These are phyloP conservation scores for Calycopis cecrops DNA, from an alignment of 1,140 invertebrate genomes.

Conservation along the genomic window DNA sequence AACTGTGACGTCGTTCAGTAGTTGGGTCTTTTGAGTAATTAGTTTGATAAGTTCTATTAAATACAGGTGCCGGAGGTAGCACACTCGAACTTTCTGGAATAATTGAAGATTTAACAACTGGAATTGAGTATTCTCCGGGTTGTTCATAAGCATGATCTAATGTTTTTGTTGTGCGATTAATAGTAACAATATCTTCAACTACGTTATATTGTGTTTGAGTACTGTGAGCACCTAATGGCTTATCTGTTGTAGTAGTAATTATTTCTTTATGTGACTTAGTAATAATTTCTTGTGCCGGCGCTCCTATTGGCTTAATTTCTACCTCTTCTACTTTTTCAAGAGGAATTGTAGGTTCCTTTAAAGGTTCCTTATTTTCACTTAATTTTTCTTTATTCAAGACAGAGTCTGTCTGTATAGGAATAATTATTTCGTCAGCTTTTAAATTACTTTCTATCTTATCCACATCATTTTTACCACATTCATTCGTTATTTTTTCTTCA, in stretches of 20 bases:
- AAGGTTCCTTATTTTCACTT: slow-evolving; percentile 26
- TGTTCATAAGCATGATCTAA: slow-evolving; percentile 59
- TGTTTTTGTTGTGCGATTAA: slow-evolving; percentile 61
- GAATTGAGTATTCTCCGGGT: slow-evolving; percentile 40
- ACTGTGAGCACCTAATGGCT: slow-evolving; percentile 42
- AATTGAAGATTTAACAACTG: slow-evolving; percentile 56
- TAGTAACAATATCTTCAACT: slow-evolving; percentile 61
- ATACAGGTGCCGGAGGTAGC: slow-evolving; percentile 38
- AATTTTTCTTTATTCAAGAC: slow-evolving; percentile 20
- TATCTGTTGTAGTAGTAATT: slow-evolving; percentile 46
- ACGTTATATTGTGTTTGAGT: slow-evolving; percentile 63
- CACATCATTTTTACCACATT: slow-evolving; percentile 23
- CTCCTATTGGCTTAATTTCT: slow-evolving; percentile 63
- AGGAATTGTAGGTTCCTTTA: slow-evolving; percentile 57
- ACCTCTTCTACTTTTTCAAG: slow-evolving; percentile 65
- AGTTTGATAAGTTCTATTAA: slow-evolving; percentile 43
- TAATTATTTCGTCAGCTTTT: slow-evolving; percentile 4
- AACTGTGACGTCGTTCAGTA: slow-evolving; percentile 59
- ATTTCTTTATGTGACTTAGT: slow-evolving; percentile 65
- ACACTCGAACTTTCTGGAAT: slow-evolving; percentile 43
- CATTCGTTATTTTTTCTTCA: slow-evolving; percentile 27
- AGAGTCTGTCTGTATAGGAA: slow-evolving; percentile 10
- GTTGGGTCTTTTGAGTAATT: slow-evolving; percentile 43
- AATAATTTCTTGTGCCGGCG: slow-evolving; percentile 42
- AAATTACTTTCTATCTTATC: background rate